Evolutionary conservation across 2,113 vertebrate species (phyloP), one percentile per base, ranked within the genome.

Genomic region (Gopherus evgoodei): DNA sequence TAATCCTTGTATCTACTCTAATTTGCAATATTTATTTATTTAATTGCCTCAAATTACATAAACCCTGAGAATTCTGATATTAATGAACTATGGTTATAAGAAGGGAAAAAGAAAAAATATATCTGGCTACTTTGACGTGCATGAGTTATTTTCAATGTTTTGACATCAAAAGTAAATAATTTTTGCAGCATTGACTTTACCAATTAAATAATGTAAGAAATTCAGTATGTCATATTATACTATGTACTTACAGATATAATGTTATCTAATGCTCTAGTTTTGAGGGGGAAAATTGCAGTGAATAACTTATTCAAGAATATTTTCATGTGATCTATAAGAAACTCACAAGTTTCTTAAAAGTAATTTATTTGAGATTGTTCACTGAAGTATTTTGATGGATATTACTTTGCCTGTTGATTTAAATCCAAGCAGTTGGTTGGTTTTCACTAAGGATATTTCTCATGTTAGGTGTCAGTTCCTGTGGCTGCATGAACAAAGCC

Each of bases 131-230:
- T 95, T 93, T 97, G 91, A 96, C 89, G 96, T 49, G 0, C 59
- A 95, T 97, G 79, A 57, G 59, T 95, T 97, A 62, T 72, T 94
- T 52, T 86, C 84, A 96, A 78, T 91, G 65, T 91, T 97, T 91
- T 96, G 95, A 94, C 95, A 93, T 35, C 19, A 82, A 94, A 91
- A 93, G 84, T 53, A 35, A 47, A 96, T 92, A 5, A n/a, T 89
- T 86, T 96, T 91, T 96, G 84, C 86, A 93, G 76, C 84, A 42
- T 65, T 92, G 31, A 8, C 97, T 96, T 96, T 78, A 52, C 81
- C 87, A 95, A 93, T 97, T 97, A 97, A 62, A 95, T 95, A 86
- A 87, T 87, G 44, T 79, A 89, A 75, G 50, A 81, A 97, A 38
- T 75, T n/a, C 12, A 12, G 0, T 82, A 52, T 84, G 88, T 84